Conservation (phyloP, 92 coral and sea anemone species). For the Zoanthus gigantus region DNA sequence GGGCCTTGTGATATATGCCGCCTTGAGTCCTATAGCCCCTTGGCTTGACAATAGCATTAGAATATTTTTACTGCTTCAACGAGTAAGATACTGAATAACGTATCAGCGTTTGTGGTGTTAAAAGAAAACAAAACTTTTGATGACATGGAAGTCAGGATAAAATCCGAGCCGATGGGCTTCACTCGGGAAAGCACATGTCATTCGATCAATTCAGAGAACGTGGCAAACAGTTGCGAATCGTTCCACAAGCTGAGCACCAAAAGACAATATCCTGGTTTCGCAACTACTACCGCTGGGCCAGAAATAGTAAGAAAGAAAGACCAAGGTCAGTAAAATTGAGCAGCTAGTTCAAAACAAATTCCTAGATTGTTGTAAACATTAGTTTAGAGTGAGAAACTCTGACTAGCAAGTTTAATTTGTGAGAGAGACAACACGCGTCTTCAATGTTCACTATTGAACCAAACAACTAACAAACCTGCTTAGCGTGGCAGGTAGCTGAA, state of each 20-base stretch:
- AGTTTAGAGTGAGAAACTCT: not conserved
- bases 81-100: not conserved
- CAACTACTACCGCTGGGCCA: not conserved
- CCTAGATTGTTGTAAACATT: constrained; percentile 19
- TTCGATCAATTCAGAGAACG: constrained; percentile 29
- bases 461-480: constrained; percentile 4
- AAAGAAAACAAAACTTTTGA: not conserved
- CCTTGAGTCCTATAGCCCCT: constrained; percentile 39
- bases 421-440: not conserved
- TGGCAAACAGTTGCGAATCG: not conserved
- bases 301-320: not conserved
- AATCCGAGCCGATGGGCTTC: constrained; percentile 4
- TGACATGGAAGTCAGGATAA: constrained; percentile 29
- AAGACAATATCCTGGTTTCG: constrained; percentile 20
- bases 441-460: not conserved
- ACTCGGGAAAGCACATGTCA: constrained; percentile 26
- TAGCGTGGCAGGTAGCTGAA: constrained; percentile 20
- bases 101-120: not conserved
- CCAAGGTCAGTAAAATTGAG: not conserved
- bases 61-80: constrained; percentile 46
- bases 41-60: constrained; percentile 26
- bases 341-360: not conserved
- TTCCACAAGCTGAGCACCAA: constrained; percentile 9
- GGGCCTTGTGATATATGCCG: constrained; percentile 41
- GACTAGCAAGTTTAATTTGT: not conserved